These are phyloP conservation scores for Hafferia zeledoni DNA, from an alignment of 2,797 vertebrate species.

Conservation along the genomic window DNA sequence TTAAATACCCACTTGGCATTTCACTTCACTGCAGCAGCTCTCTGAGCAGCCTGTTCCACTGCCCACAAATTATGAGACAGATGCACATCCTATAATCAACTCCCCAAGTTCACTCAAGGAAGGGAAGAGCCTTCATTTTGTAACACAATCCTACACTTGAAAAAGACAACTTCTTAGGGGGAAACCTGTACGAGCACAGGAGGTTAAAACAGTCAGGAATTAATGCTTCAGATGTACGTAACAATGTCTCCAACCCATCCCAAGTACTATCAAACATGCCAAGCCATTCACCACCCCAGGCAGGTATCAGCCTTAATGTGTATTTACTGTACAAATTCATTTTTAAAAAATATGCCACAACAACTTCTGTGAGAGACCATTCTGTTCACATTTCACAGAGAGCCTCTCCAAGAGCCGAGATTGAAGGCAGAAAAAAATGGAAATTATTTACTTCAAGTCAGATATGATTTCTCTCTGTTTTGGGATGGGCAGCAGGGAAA, in stretches of 20 bases:
- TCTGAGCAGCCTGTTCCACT: neutral
- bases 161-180: neutral
- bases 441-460: neutral
- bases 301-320: neutral
- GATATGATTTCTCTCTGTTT: neutral
- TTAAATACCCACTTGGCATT: conserved; percentile 3
- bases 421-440: neutral
- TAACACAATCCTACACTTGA: conserved; percentile 16
- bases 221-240: fast-evolving
- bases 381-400: neutral
- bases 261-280: neutral
- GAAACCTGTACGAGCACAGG: neutral
- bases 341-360: neutral
- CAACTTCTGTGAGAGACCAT: neutral
- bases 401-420: neutral
- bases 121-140: neutral
- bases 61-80: conserved; percentile 47
- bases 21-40: neutral
- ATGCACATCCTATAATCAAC: conserved; percentile 43
- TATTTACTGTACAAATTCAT: neutral
- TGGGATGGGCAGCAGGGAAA: fast-evolving
- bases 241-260: neutral
- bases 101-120: neutral
- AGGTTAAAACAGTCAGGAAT: neutral
- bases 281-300: neutral